Base-by-base conservation (phyloP, 2,797 vertebrate species). In the Garrulus glandarius region DNA sequence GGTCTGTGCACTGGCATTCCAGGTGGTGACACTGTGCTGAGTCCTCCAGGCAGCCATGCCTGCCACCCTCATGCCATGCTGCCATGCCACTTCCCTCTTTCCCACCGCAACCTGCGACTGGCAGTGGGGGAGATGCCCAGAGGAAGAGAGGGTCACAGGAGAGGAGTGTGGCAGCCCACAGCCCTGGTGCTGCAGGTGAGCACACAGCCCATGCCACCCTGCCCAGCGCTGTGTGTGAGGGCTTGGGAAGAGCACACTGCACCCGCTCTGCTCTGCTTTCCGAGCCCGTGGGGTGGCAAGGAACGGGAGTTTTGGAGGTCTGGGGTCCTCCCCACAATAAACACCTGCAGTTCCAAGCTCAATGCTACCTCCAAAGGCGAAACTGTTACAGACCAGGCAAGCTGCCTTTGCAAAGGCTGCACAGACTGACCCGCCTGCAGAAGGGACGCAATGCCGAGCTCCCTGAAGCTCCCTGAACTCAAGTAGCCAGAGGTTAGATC, bases 211-310 rank as follows among this genome's bases (percentile, higher is more conserved):
- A 4, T 1, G 3, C 37, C 1, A 3, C 29, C 32, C 49, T 71
- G 34, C 50, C 46, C n/a, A 9, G 50, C 0, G 4, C 49, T 34
- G 6, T 4, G 29, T 1, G 13, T 11, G 44, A 52, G 56, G 12
- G 24, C 3, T 1, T 18, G 19, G 29, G 18, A 32, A 15, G 7
- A 59, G 52, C 23, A 23, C 1, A 0, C 24, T 46, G 70, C 26
- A 44, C 18, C 27, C 50, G 13, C 47, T 43, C 32, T 23, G 46
- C 44, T 57, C 50, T 15, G 32, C 39, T 41, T 36, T 41, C 53
- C 4, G 13, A n/a, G 39, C 37, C 34, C 0, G 0, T 0, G 1
- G 13, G 4, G 10, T 4, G 8, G 30, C 0, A 2, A 95, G 56
- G 19, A 78, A 65, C 29, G 12, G 43, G 23, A 55, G 23, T 30